Conservation (phyloP, 2,113 vertebrate species). For the Sphaerodactylus townsendi region DNA sequence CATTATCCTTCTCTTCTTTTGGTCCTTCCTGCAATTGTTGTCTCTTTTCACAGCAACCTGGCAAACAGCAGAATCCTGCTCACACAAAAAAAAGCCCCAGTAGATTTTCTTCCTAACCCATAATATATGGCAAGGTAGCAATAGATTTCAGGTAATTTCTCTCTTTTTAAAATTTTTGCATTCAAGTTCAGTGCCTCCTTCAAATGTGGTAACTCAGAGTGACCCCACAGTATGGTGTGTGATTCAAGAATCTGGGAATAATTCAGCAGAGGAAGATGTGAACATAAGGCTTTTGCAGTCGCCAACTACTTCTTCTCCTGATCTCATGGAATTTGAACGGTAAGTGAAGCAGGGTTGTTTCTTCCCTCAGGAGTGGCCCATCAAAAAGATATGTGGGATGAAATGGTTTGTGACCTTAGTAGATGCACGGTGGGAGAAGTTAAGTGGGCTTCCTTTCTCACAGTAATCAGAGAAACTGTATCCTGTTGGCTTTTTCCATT, state of each 20-base stretch:
- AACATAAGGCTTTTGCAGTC: constrained; percentile 36
- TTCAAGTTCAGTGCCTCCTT: constrained; percentile 40
- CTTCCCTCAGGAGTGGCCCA: neutral
- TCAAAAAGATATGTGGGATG: neutral
- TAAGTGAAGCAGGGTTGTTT: constrained; percentile 44
- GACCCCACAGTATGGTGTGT: constrained; percentile 34
- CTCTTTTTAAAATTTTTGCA: constrained; percentile 31
- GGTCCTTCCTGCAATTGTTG: neutral
- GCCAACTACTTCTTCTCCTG: constrained; percentile 44
- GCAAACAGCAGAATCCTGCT: neutral
- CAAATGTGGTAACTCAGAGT: constrained; percentile 36
- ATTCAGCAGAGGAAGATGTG: constrained; percentile 43
- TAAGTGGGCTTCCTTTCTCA: neutral
- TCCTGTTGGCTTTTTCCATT: no score
- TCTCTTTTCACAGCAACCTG: neutral
- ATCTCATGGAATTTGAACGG: constrained; percentile 83
- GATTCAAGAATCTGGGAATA: constrained; percentile 51
- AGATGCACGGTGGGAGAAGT: neutral
- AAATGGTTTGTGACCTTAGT: neutral
- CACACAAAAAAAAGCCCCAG: neutral
- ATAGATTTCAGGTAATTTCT: neutral
- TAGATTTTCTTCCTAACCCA: neutral
- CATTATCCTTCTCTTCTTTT: neutral
- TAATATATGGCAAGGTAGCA: neutral
- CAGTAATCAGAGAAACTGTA: neutral